Conservation (phyloP, 2,113 vertebrate genomes). For the Podarcis raffonei region DNA sequence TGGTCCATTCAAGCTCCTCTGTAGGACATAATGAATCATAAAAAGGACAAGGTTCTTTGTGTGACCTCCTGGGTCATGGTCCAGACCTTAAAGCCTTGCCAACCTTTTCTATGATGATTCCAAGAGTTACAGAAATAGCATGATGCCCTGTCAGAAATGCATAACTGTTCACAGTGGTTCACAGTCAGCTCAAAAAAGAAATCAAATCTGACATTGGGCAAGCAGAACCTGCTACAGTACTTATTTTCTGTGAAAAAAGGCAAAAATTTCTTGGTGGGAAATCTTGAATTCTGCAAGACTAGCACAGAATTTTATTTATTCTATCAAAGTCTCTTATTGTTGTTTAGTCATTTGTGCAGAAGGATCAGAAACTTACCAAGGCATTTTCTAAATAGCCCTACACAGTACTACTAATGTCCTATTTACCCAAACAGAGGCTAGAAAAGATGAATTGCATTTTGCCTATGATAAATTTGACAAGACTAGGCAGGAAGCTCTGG, state of each 20-base stretch:
- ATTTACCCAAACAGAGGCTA: slow-evolving; percentile 33
- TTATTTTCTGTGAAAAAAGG: background rate
- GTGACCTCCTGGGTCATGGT: background rate
- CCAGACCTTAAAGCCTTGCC: background rate
- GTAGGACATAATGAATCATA: accelerated
- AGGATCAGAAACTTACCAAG: slow-evolving; percentile 15
- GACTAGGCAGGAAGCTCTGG: background rate
- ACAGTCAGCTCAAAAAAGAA: accelerated
- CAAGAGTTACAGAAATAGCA: background rate
- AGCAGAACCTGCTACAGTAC: accelerated
- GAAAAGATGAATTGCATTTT: slow-evolving; percentile 7
- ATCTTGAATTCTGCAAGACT: background rate
- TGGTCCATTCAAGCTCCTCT: accelerated
- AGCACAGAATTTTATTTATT: background rate
- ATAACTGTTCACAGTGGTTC: background rate
- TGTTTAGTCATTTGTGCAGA: too few relatives aligned
- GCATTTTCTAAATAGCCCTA: slow-evolving; percentile 30
- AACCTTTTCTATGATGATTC: background rate
- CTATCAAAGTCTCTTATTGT: slow-evolving; percentile 13
- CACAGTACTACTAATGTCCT: slow-evolving; percentile 26
- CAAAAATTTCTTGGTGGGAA: background rate
- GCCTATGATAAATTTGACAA: background rate
- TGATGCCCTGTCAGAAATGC: background rate
- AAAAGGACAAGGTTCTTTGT: background rate
- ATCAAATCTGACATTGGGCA: background rate